Conservation (phyloP, 1,140 invertebrate genomes). For the Sitophilus oryzae region DNA sequence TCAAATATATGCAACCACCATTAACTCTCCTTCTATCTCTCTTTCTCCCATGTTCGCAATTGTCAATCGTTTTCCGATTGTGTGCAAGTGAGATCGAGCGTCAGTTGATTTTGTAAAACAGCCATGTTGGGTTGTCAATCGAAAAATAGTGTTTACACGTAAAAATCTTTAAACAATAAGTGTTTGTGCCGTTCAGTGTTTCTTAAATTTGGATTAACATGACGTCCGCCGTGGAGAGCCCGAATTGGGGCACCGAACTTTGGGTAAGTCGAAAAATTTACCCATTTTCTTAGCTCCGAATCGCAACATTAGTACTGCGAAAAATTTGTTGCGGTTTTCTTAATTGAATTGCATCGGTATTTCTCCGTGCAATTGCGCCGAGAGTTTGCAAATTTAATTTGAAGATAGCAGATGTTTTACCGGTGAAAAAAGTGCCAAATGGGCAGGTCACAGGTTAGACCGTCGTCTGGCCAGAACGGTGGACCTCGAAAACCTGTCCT, state of each 20-base stretch:
- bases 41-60: conserved; percentile 13
- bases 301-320: not conserved
- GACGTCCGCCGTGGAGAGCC: conserved; percentile 41
- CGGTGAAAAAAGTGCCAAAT: conserved; percentile 4
- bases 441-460: conserved; percentile 24
- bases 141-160: conserved; percentile 28
- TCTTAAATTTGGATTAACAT: conserved; percentile 31
- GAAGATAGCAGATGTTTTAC: not conserved
- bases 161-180: conserved; percentile 20
- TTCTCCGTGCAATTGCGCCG: not conserved
- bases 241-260: conserved; percentile 57
- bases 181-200: conserved; percentile 31
- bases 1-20: not conserved
- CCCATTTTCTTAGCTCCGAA: not conserved
- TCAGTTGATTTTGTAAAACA: conserved; percentile 14
- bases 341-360: not conserved
- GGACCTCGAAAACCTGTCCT: conserved; percentile 23
- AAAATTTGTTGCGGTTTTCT: not conserved
- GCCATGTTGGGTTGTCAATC: conserved; percentile 37
- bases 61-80: conserved; percentile 13
- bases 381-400: not conserved
- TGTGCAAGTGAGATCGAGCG: no score
- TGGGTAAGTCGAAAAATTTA: conserved; percentile 48
- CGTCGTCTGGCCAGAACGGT: conserved; percentile 18
- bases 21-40: conserved; percentile 10